Evolutionary conservation across 2,888 invertebrate genomes (phyloP).

Genomic region (Ochropleura plecta): DNA sequence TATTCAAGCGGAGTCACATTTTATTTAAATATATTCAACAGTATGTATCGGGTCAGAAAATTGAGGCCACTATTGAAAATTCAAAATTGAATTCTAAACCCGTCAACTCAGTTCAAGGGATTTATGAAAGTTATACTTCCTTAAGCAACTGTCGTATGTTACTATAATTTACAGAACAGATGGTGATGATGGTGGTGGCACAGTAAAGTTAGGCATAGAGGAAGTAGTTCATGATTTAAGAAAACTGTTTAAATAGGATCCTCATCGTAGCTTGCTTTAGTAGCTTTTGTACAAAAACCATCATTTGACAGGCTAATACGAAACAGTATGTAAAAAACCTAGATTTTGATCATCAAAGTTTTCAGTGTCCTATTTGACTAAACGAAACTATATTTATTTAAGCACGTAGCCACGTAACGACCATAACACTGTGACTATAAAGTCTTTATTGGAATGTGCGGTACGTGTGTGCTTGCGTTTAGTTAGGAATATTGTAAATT

Average conservation of each 20-base stretch:
- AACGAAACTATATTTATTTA: conserved; percentile 1
- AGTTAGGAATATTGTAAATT: conserved; percentile 56
- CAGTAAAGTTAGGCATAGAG: no score
- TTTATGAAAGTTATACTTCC: background rate
- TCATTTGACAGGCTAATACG: background rate
- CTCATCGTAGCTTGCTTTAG: background rate
- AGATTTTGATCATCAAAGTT: background rate
- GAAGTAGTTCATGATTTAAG: background rate
- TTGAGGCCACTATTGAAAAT: background rate
- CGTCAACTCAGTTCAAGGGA: background rate
- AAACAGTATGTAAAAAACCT: background rate
- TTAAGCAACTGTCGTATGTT: background rate
- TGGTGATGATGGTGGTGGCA: no score
- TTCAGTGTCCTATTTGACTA: background rate
- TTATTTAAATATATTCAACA: no score
- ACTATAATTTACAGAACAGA: background rate
- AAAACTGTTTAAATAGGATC: background rate
- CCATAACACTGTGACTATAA: background rate
- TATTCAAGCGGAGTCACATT: no score
- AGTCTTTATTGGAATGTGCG: conserved; percentile 13
- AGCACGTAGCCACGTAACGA: background rate
- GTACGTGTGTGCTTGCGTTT: conserved; percentile 15
- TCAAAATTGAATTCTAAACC: background rate
- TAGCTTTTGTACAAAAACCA: conserved; percentile 4
- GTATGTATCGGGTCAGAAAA: background rate